Evolutionary conservation across 2,888 invertebrate species (phyloP), one percentile per base, ranked within the genome.

Genomic region (Xanthostigma xanthostigma): DNA sequence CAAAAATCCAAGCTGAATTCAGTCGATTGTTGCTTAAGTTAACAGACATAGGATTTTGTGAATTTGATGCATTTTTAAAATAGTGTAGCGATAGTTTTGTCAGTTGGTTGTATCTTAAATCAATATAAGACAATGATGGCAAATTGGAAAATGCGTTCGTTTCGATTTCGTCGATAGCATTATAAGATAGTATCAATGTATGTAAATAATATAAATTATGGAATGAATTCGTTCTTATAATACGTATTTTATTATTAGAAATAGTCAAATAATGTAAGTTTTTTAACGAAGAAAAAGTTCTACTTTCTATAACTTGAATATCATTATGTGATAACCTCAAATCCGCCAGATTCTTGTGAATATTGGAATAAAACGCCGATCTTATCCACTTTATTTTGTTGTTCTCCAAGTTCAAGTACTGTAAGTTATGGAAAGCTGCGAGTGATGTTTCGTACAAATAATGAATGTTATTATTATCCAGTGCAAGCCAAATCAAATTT

Each of bases 401-500:
- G 45, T 83, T 84, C 58, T 86, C 85, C 59, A 89, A 67, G 63
- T 87, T 86, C 46, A 87, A 70, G 63, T 85, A 85, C 58, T 80
- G 79, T 11, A 83, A 60, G 57, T 75, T 75, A 8, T 74, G 72
- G 65, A 81, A 76, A 40, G 75, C 71, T 46, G 75, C 74, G 36
- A 85, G 72, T 3, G 82, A 78, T 8, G 79, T 75, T 27, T 78
- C 68, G 48, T 78, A 75, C 9, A 86, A 68, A 5, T 74, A 72
- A 60, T 81, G 79, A 54, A 86, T 75, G 59, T 84, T 82, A 57
- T 87, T 88, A 64, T 85, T 85, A 62, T 87, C 87, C 59, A 87
- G 68, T 0, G 85, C 83, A 49, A 87, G 66, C 83, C 84, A 86
- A 58, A 78, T 76, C 1, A 88, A 69, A 56, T 78, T 78, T 34